phyloP scores from a whole-genome alignment of 2,888 invertebrate species.

The Oscheius sp. region DNA sequence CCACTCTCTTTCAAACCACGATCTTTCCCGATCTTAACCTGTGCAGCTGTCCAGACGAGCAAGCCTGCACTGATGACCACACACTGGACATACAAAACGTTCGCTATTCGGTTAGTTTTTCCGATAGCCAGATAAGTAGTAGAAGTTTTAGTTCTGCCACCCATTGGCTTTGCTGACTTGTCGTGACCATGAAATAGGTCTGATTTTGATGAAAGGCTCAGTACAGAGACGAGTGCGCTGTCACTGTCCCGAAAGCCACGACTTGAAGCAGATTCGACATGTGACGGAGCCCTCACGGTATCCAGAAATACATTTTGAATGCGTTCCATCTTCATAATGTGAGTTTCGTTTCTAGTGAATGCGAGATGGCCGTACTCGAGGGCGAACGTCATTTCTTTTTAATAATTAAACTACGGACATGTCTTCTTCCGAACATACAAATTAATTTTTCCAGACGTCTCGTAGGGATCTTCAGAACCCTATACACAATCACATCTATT shows the following conservation, averaged over 20 bases:
- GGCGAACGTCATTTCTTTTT: too few species aligned
- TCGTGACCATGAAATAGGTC: not conserved
- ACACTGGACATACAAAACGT: not conserved
- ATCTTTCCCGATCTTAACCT: conserved; percentile 2
- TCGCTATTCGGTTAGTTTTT: not conserved
- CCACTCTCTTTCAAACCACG: not conserved
- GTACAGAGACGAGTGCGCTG: too few species aligned
- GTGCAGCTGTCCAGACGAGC: conserved; percentile 9
- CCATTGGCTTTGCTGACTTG: conserved; percentile 4
- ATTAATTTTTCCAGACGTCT: not conserved
- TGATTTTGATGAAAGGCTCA: not conserved
- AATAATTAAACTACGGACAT: too few species aligned
- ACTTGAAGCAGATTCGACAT: too few species aligned
- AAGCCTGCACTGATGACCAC: conserved; percentile 3
- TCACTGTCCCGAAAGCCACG: too few species aligned
- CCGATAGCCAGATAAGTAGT: not conserved
- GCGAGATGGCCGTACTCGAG: too few species aligned
- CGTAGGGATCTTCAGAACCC: too few species aligned
- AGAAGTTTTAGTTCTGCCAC: conserved; percentile 11
- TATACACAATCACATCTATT: too few species aligned
- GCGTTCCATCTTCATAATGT: too few species aligned
- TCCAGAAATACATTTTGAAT: too few species aligned
- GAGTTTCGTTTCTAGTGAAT: too few species aligned
- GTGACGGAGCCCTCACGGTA: too few species aligned
- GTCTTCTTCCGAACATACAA: conserved; percentile 12